A percentile compares a stretch with the other conserved stretches of the same genome.
phyloP scores from a whole-genome alignment of 2,888 invertebrate species.

The Melinopterus prodromus region DNA sequence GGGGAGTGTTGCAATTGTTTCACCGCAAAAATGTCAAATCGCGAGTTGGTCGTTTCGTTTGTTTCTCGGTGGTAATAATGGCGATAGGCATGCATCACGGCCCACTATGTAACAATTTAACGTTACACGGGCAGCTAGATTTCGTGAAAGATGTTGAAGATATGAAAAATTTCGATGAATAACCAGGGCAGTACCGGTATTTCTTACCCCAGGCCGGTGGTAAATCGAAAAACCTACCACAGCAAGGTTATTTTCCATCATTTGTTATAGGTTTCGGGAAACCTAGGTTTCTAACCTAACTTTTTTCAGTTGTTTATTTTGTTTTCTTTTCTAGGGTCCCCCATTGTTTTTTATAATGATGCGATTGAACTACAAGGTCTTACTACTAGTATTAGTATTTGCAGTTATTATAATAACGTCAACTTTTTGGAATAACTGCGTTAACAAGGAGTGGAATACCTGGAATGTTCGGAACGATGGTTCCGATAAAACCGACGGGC shows the following conservation, averaged over 20 bases:
- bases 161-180: slow-evolving; percentile 49
- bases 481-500: slow-evolving; percentile 54
- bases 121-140: not conserved
- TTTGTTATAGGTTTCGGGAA: not conserved
- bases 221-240: slow-evolving; percentile 54
- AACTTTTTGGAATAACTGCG: slow-evolving; percentile 80
- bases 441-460: slow-evolving; percentile 48
- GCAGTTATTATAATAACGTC: slow-evolving; percentile 74
- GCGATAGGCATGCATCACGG: not conserved
- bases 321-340: slow-evolving; percentile 54
- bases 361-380: slow-evolving; percentile 80
- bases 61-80: not conserved
- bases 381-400: slow-evolving; percentile 71
- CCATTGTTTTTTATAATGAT: slow-evolving; percentile 70
- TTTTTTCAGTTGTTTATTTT: slow-evolving; percentile 13
- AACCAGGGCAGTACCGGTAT: slow-evolving; percentile 46
- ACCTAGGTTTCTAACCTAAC: not conserved
- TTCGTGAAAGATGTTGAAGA: slow-evolving; percentile 25
- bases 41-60: not conserved
- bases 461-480: slow-evolving; percentile 40
- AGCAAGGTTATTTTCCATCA: slow-evolving; percentile 49
- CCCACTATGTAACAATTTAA: not conserved
- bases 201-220: slow-evolving; percentile 48
- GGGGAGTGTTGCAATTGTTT: not conserved
- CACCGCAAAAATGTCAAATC: not conserved